Base-by-base conservation (phyloP, 2,888 invertebrate genomes). In the Drosophila subquinaria region DNA sequence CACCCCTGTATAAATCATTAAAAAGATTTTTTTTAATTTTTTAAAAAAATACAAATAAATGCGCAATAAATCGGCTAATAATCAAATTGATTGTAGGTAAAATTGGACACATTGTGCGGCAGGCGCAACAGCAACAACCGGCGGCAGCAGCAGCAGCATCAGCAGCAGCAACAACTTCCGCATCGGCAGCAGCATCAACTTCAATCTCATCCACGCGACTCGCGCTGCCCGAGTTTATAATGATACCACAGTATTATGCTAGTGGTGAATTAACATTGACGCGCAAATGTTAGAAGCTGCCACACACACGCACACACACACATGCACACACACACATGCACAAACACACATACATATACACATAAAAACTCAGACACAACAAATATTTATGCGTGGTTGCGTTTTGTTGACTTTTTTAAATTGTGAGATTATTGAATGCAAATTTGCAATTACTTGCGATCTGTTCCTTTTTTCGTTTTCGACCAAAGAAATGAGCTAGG, bases 221-320 rank as follows among this genome's bases (percentile, higher is more conserved):
- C 30, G 84, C 88, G 43, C 62, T 92, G 73, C 89, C 91, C 42
- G 92, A 92, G 64, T 88, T 85, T 79, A 89, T 93, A 69, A 82
- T 90, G 81, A 92, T 93, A 89, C 93, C 93, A 67, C 93, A 93
- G 90, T 93, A 92, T 91, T 93, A 93, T 80, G 86, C 88, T 66
- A 83, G 89, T 82, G 93, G 93, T 64, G 92, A 91, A 88, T 84
- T 93, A 67, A 91, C 84, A 73, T 86, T 92, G 79, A 90, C 91
- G 66, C 92, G 91, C 73, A 91, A 90, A 78, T 90, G 87, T 86
- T 88, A 87, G 42, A 43, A 69, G 68, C 47, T 40, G 62, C 42
- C 30, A 57, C 60, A 57, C 65, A 51, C 30, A 57, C 45, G n/a
- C n/a, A 51, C 20, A 20, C 38, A 56, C 13, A 10, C 20, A 63